These are phyloP conservation scores for Gallinago solitaria DNA, from an alignment of 2,797 vertebrate species.

Conservation along the genomic window DNA sequence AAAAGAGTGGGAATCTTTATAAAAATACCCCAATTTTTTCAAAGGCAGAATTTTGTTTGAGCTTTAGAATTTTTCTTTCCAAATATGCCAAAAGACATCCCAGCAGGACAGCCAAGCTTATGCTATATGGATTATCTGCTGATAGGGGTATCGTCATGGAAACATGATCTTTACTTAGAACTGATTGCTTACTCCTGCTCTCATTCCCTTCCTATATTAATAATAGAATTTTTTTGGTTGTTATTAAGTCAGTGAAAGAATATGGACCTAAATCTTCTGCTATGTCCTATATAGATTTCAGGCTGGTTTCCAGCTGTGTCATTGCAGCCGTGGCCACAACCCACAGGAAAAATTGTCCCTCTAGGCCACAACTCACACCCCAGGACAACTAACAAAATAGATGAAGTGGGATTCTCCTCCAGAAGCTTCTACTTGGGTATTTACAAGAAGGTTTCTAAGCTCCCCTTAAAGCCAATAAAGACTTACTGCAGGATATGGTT, in stretches of 20 bases:
- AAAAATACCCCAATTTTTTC: conserved; percentile 1
- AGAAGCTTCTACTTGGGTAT: not conserved
- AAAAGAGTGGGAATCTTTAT: not conserved
- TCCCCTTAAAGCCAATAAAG: not conserved
- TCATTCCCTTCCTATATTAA: conserved; percentile 1
- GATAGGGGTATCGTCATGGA: conserved; percentile 55
- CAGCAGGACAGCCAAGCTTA: conserved; percentile 32
- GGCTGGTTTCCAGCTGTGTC: not conserved
- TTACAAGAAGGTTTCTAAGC: not conserved
- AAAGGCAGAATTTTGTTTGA: not conserved
- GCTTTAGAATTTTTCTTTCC: conserved; percentile 7
- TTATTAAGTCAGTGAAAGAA: not conserved
- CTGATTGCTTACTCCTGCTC: not conserved
- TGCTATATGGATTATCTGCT: conserved; percentile 13
- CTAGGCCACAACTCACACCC: not conserved
- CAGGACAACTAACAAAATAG: not conserved
- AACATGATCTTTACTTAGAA: conserved; percentile 35
- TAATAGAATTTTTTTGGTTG: not conserved
- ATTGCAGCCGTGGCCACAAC: not conserved
- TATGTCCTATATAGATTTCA: not conserved
- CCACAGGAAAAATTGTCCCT: not conserved
- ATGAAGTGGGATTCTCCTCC: not conserved
- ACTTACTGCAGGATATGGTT: not conserved
- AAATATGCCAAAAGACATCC: conserved; percentile 29
- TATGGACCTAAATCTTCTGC: not conserved